Percentiles rank a stretch among this genome's conserved stretches.
These are phyloP conservation scores for Lagodon rhomboides DNA, from an alignment of 2,797 vertebrate species.

Conservation along the genomic window DNA sequence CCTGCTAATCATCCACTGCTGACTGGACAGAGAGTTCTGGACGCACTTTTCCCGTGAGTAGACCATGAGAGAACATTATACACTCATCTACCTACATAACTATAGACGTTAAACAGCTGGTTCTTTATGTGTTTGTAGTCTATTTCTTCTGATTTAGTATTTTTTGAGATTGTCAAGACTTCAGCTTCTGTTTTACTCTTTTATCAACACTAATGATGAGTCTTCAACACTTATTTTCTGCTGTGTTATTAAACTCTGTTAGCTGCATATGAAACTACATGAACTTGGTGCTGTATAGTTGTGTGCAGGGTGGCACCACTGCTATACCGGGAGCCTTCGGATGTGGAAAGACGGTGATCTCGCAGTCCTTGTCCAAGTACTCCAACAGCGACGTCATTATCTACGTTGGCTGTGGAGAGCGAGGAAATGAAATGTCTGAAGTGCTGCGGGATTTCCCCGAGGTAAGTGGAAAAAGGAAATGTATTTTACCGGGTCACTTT, in stretches of 20 bases:
- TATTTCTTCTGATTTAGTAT: too few relatives aligned
- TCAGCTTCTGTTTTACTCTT: not conserved
- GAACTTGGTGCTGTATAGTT: slow-evolving; percentile 79
- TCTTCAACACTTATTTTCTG: not conserved
- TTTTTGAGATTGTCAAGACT: not conserved
- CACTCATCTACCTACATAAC: not conserved
- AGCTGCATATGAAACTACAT: not conserved
- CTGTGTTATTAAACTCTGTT: not conserved
- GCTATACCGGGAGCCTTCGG: slow-evolving; percentile 98
- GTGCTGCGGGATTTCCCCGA: slow-evolving; percentile 93
- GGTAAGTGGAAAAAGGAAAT: slow-evolving; percentile 64
- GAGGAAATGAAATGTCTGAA: slow-evolving; percentile 99
- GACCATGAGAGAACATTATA: not conserved
- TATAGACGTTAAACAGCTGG: not conserved
- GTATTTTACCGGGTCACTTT: not conserved
- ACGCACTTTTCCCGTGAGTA: slow-evolving; percentile 97
- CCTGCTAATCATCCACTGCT: slow-evolving; percentile 95
- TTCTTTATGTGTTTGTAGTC: not conserved
- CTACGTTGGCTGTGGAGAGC: slow-evolving; percentile 98
- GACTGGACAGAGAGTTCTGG: slow-evolving; percentile 83
- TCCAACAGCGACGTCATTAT: slow-evolving; percentile 99
- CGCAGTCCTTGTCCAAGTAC: slow-evolving; percentile 97
- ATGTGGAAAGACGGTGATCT: slow-evolving; percentile 99
- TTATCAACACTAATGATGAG: not conserved
- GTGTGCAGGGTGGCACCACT: slow-evolving; percentile 98